Percentiles rank a stretch among this genome's conserved stretches.
phyloP scores from a whole-genome alignment of 2,113 vertebrate genomes.

The Apaloderma vittatum region DNA sequence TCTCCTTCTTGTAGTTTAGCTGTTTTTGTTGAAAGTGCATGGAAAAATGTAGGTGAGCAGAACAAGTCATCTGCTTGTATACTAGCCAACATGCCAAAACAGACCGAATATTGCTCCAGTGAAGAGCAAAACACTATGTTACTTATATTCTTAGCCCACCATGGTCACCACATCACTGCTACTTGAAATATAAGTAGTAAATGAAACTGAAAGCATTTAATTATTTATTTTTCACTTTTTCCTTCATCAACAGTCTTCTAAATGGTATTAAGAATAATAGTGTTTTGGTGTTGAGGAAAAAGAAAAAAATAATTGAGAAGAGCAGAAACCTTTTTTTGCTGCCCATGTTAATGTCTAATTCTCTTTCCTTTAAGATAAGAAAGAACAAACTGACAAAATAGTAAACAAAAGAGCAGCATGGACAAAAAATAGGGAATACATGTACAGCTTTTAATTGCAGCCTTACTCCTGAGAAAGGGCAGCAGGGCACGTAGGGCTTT shows the following conservation, averaged over 20 bases:
- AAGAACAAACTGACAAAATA: neutral
- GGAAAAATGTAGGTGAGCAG: neutral
- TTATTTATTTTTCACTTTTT: neutral
- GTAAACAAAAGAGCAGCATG: neutral
- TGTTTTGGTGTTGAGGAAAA: neutral
- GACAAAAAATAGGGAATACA: neutral
- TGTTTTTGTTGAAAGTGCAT: constrained; percentile 1
- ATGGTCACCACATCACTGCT: too few species aligned
- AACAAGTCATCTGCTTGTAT: neutral
- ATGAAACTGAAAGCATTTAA: neutral
- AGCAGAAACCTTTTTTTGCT: neutral
- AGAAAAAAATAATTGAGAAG: neutral
- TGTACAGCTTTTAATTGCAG: neutral
- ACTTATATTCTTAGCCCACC: too few species aligned
- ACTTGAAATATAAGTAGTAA: too few species aligned
- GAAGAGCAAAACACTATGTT: too few species aligned
- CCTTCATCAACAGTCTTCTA: neutral
- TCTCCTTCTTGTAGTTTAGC: constrained; percentile 25
- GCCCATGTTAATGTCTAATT: neutral
- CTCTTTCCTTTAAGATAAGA: neutral
- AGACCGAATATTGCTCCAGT: neutral
- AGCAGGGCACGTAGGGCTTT: neutral
- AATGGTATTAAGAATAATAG: neutral
- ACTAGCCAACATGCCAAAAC: neutral
- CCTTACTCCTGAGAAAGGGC: neutral